Percentiles rank a stretch among this genome's conserved stretches.
These are phyloP conservation scores for Tapera naevia DNA, from an alignment of 2,797 vertebrate species.

Conservation along the genomic window DNA sequence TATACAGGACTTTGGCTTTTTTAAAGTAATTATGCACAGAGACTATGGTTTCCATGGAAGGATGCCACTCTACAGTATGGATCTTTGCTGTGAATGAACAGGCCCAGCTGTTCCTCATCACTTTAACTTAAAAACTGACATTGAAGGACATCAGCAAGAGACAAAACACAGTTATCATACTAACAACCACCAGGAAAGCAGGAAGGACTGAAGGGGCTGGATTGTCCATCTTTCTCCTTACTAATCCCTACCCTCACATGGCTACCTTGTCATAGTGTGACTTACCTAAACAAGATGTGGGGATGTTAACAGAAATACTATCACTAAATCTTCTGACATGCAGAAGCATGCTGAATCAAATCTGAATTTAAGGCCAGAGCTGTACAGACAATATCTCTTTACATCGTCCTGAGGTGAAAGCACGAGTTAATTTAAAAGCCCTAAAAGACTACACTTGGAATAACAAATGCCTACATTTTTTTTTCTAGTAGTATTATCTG, in stretches of 20 bases:
- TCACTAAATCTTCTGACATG: background rate
- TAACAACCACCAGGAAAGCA: background rate
- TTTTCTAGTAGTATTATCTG: background rate
- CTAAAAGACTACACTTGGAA: background rate
- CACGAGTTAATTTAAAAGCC: background rate
- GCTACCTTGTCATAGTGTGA: background rate
- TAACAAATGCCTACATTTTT: background rate
- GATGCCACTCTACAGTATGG: background rate
- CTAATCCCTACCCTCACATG: background rate
- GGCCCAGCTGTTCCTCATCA: background rate
- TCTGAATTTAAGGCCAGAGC: background rate
- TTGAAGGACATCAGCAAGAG: background rate
- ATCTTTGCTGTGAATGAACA: background rate
- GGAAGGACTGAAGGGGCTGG: background rate
- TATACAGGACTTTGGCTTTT: background rate
- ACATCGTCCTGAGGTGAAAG: background rate
- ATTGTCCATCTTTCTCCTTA: background rate
- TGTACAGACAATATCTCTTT: background rate
- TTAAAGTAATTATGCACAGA: background rate
- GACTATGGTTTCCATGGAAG: background rate
- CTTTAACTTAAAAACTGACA: background rate
- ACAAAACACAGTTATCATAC: background rate
- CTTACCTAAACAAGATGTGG: accelerated
- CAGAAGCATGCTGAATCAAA: background rate
- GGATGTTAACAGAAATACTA: background rate